A percentile compares a stretch with the other conserved stretches of the same genome.
Conservation (phyloP, 2,113 vertebrate genomes). For the Euleptes europaea region DNA sequence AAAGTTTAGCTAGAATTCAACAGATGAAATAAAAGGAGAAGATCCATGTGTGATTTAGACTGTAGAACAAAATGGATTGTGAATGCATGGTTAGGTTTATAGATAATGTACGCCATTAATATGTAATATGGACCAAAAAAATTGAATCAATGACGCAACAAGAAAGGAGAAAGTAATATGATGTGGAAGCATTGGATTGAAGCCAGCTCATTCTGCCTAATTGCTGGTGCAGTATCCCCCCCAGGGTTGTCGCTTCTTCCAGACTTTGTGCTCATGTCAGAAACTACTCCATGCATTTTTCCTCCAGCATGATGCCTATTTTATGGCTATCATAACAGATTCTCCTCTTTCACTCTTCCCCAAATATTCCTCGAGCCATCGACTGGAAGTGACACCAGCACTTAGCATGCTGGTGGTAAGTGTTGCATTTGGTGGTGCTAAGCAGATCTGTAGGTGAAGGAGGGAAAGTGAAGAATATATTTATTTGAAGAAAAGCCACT, state of each 20-base stretch:
- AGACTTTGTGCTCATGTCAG: not conserved
- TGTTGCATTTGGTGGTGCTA: not conserved
- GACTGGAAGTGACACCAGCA: not conserved
- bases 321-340: not conserved
- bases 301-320: not conserved
- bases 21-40: slow-evolving; percentile 25
- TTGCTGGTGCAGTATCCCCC: not conserved
- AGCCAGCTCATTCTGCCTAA: not conserved
- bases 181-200: slow-evolving; percentile 44
- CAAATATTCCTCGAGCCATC: not conserved
- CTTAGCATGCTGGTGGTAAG: not conserved
- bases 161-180: slow-evolving; percentile 13
- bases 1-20: not conserved
- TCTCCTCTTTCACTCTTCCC: not conserved
- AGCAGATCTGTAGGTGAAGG: not conserved
- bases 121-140: not conserved
- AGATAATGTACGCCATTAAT: not conserved
- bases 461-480: not conserved
- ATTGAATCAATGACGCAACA: not conserved
- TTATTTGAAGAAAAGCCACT: not conserved
- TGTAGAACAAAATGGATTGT: slow-evolving; percentile 33
- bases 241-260: not conserved
- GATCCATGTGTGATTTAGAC: not conserved
- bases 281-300: not conserved
- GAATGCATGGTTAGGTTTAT: slow-evolving; percentile 18